A percentile compares a stretch with the other conserved stretches of the same genome.
These are phyloP conservation scores for Apostichopus parvimensis DNA, from an alignment of 35 echinoderm and acorn worm species.

Conservation along the genomic window DNA sequence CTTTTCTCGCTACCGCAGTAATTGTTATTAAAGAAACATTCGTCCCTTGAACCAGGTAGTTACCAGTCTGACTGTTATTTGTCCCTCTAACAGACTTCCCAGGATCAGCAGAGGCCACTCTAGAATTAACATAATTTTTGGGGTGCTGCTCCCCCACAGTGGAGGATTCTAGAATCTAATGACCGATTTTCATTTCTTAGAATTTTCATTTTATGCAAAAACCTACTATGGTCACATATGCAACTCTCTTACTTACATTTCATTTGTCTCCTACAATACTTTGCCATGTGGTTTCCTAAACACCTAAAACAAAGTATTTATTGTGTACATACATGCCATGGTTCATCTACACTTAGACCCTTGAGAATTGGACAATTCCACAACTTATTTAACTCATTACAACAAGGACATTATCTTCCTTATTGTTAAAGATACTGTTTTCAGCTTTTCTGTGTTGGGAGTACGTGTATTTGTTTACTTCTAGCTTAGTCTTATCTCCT, in stretches of 20 bases:
- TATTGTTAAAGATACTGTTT: neutral
- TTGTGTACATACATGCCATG: conserved; percentile 14
- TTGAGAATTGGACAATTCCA: conserved; percentile 26
- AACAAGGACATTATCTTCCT: conserved; percentile 17
- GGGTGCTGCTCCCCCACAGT: neutral
- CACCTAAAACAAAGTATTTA: conserved; percentile 34
- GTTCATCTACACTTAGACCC: conserved; percentile 15
- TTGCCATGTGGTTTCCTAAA: conserved; percentile 54
- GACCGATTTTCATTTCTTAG: neutral
- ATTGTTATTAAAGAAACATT: conserved; percentile 38
- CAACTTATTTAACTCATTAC: conserved; percentile 39
- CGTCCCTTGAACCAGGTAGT: conserved; percentile 31
- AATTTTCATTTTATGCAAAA: neutral
- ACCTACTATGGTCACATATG: conserved; percentile 26
- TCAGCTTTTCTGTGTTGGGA: neutral
- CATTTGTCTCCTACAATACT: conserved; percentile 25
- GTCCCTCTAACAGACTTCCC: neutral
- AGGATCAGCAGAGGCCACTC: neutral
- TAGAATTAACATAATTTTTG: neutral
- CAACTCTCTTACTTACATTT: conserved; percentile 16
- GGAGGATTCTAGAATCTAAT: neutral
- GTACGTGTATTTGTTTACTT: conserved; percentile 3
- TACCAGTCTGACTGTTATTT: neutral
- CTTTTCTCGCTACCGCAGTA: neutral
- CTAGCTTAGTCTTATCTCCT: conserved; percentile 6